Evolutionary conservation across 2,888 invertebrate genomes (phyloP).

Genomic region (Drosophila quinaria): DNA sequence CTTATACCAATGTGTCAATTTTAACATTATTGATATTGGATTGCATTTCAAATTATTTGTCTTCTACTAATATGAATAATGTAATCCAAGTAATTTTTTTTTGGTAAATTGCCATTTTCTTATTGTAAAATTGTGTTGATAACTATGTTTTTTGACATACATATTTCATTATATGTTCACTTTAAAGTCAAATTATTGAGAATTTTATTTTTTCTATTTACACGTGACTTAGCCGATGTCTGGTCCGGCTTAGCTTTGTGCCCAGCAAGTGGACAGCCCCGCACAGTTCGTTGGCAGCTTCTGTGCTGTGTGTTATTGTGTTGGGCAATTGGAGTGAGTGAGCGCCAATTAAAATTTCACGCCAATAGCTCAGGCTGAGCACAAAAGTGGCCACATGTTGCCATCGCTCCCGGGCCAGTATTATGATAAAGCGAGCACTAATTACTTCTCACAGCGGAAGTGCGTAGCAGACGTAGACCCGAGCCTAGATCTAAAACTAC

Average conservation of each 20-base stretch:
- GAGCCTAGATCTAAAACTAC: background rate
- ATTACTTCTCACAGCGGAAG: conserved; percentile 68
- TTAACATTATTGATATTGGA: too few relatives aligned
- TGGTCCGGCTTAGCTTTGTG: background rate
- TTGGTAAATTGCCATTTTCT: too few relatives aligned
- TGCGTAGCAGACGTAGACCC: conserved; percentile 21
- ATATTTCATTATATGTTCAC: too few relatives aligned
- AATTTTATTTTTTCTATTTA: too few relatives aligned
- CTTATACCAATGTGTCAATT: too few relatives aligned
- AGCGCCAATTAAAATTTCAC: conserved; percentile 80
- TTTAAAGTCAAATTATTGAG: too few relatives aligned
- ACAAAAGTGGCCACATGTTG: conserved; percentile 68
- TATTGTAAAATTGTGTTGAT: too few relatives aligned
- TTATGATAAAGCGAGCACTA: conserved; percentile 59
- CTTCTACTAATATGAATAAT: too few relatives aligned
- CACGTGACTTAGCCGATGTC: background rate
- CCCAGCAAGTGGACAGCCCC: conserved; percentile 9
- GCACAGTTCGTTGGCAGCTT: conserved; percentile 4
- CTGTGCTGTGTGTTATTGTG: background rate
- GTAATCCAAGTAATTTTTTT: too few relatives aligned
- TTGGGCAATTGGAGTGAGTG: conserved; percentile 20
- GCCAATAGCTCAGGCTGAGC: conserved; percentile 70
- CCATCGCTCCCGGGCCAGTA: conserved; percentile 49
- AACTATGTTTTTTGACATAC: too few relatives aligned
- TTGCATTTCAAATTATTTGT: too few relatives aligned